Base-by-base conservation (phyloP, 2,888 invertebrate genomes). In the Rhopalosiphum nymphaeae region DNA sequence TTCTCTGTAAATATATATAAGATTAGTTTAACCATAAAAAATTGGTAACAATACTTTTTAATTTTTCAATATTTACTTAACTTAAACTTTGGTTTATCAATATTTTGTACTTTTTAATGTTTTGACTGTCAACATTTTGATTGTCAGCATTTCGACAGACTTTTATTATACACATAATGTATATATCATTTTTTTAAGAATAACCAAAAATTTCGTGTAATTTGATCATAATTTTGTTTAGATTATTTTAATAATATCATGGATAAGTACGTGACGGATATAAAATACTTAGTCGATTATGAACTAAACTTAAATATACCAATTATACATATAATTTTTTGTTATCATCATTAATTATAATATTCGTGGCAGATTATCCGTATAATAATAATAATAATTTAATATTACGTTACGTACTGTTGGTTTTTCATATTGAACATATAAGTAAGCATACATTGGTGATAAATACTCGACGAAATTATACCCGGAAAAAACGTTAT, bases 1-100 rank as follows among this genome's bases (percentile, higher is more conserved):
- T 84, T 78, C 84, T 29, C 42, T 1, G 2, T 13, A 46, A 11
- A 46, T 61, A 89, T 21, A 89, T 67, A 9, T 67, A 21, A 57
- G 42, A 57, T 5, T n/a, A n/a, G 21, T 67, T n/a, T 10, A 46
- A 90, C 90, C 46, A 90, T 67, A 46, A 67, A 90, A 90, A 46
- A 67, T 16, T 3, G 3, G 78, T 78, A 9, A 29, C n/a, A 3
- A n/a, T 78, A 36, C 36, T 1, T 36, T 16, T 78, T 78, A 67
- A n/a, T 29, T 67, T 10, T 29, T n/a, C 29, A 29, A 29, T 67
- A 29, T 67, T 67, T 49, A 49, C 13, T 9, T 49, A 49, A 49
- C 13, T 0, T 49, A 49, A 49, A 49, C 49, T 49, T 49, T 49
- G 49, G 49, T 13, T 49, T 10, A 9, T 13, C 49, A 11, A 13